These are phyloP conservation scores for Tinamus guttatus DNA, from an alignment of 2,113 vertebrate genomes.

Conservation along the genomic window DNA sequence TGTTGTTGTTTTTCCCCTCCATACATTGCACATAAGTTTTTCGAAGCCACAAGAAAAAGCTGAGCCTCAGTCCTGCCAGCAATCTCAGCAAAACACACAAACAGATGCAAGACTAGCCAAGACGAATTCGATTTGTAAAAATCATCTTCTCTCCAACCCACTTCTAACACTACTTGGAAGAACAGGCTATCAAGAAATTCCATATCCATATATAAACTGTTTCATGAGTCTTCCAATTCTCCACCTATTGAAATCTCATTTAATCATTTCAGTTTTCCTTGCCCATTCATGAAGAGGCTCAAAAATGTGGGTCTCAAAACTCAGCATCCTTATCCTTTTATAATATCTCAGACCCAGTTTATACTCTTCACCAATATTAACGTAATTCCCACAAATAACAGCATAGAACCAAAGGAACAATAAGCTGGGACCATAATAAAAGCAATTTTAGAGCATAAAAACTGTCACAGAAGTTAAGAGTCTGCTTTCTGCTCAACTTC, in stretches of 20 bases:
- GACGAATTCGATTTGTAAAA: background rate
- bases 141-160: background rate
- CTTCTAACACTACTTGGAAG: background rate
- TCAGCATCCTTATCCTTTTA: background rate
- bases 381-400: background rate
- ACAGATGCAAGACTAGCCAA: background rate
- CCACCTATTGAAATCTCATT: background rate
- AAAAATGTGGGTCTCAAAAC: background rate
- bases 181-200: background rate
- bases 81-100: background rate
- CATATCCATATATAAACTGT: background rate
- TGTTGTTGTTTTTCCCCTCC: background rate
- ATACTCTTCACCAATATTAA: background rate
- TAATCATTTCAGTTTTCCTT: background rate
- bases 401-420: background rate
- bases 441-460: background rate
- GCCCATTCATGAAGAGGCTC: background rate
- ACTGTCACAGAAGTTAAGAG: background rate
- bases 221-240: background rate
- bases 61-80: background rate
- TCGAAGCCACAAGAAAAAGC: background rate
- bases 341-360: background rate
- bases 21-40: background rate
- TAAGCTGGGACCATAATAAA: background rate
- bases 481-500: slow-evolving; percentile 49